Base-by-base conservation (phyloP, 2,888 invertebrate genomes). In the Idaea straminata region DNA sequence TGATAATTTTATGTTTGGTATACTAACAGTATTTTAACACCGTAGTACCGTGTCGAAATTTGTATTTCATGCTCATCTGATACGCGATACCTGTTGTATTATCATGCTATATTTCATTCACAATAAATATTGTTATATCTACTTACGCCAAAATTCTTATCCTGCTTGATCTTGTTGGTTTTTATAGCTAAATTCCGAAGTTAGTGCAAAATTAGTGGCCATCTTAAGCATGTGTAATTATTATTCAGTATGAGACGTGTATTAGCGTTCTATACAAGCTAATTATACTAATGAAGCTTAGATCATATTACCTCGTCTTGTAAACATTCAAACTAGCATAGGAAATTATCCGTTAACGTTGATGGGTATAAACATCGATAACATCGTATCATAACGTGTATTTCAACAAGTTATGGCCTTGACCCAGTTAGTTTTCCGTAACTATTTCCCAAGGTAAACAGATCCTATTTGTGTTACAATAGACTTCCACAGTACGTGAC, bases 21-120 rank as follows among this genome's bases (percentile, higher is more conserved):
- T 69, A 77, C 77, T 78, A 81, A 79, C 75, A 78, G 74, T 83
- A 84, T 82, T 77, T 71, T 77, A 79, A 82, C 78, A 74, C 72
- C 74, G 74, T 68, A 72, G 73, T 66, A 71, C 72, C 72, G 72
- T 82, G 77, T 77, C 74, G 79, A 82, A 85, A 84, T 81, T 81
- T 82, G 75, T 72, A 76, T 79, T 80, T 77, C 74, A 79, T 73
- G 77, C 80, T 75, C 72, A 74, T 79, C 80, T 78, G 78, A 81
- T 81, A 79, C 75, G 79, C 77, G 81, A 83, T 82, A 80, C 79
- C 77, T 79, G 74, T 72, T 77, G 67, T 69, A 73, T 61, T 72
- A 74, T 74, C 75, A 62, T 67, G 61, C 67, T 64, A 61, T 66
- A 67, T 65, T 61, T 69, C 69, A 72, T 68, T 67, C 72, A 69